phyloP scores from a whole-genome alignment of 1,140 invertebrate species.

The Temnothorax nylanderi region DNA sequence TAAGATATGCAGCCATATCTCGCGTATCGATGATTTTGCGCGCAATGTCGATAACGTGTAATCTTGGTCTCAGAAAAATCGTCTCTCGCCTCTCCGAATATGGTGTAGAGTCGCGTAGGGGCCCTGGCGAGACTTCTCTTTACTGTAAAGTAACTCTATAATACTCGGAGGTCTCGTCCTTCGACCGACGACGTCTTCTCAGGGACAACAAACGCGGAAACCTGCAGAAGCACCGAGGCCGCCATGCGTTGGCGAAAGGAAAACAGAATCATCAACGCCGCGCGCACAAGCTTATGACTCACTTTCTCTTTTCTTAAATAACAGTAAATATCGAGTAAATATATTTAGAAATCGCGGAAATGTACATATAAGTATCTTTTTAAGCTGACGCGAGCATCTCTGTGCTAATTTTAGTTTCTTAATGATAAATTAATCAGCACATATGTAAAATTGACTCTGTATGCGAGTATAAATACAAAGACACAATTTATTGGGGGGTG shows the following conservation, averaged over 20 bases:
- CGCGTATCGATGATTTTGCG: neutral
- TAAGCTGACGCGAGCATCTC: neutral
- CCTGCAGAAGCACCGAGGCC: neutral
- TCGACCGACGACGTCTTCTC: slow-evolving; percentile 46
- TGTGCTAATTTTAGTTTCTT: neutral
- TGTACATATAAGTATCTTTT: neutral
- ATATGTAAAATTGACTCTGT: neutral
- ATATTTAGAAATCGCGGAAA: neutral
- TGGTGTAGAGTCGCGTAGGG: neutral
- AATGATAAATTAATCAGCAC: neutral
- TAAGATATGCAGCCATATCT: neutral
- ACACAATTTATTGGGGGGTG: neutral
- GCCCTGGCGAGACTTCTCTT: slow-evolving; percentile 22
- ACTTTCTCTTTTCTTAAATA: neutral
- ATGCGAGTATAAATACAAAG: neutral
- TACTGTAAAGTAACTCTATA: slow-evolving; percentile 31
- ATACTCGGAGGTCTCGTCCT: slow-evolving; percentile 47
- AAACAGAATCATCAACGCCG: neutral
- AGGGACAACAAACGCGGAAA: slow-evolving; percentile 61
- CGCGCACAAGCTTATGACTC: neutral
- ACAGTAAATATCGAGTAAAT: no score
- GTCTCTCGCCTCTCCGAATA: slow-evolving; percentile 38
- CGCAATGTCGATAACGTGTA: neutral
- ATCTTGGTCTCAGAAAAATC: neutral
- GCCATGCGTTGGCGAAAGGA: slow-evolving; percentile 18